These are phyloP conservation scores for Pelobates fuscus DNA, from an alignment of 2,113 vertebrate species.

Conservation along the genomic window DNA sequence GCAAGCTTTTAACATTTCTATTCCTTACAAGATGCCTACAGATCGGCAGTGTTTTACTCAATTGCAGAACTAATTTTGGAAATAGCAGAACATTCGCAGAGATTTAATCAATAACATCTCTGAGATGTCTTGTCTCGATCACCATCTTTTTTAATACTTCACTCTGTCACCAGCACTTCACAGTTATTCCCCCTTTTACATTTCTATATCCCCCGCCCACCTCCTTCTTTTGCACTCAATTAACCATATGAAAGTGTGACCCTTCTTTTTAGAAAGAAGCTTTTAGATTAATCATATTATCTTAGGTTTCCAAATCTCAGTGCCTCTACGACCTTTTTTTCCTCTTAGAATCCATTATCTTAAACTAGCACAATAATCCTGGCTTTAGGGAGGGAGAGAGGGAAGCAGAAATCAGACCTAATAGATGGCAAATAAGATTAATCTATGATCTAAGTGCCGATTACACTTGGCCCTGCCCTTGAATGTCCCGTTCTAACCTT, in stretches of 20 bases:
- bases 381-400: conserved; percentile 95
- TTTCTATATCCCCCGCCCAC: conserved; percentile 56
- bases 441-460: conserved; percentile 99
- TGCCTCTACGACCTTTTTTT: conserved; percentile 92
- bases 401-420: conserved; percentile 97
- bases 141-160: conserved; percentile 24
- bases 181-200: conserved; percentile 39
- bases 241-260: conserved; percentile 87
- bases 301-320: conserved; percentile 97
- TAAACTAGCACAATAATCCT: conserved; percentile 99
- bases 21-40: conserved; percentile 1
- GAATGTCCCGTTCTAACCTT: conserved; percentile 99
- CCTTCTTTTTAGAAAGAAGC: conserved; percentile 90
- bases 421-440: conserved; percentile 99
- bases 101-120: conserved; percentile 47
- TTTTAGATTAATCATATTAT: conserved; percentile 99
- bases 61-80: conserved; percentile 36
- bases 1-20: neutral
- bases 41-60: conserved; percentile 30
- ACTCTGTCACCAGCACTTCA: conserved; percentile 31
- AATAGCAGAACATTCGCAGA: conserved; percentile 35
- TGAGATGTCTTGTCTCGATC: conserved; percentile 12
- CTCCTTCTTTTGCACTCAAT: conserved; percentile 76
- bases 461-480: conserved; percentile 99
- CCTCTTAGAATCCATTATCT: conserved; percentile 99